Evolutionary conservation across 2,113 vertebrate species (phyloP), one percentile per base, ranked within the genome.

Genomic region (Camelus dromedarius): DNA sequence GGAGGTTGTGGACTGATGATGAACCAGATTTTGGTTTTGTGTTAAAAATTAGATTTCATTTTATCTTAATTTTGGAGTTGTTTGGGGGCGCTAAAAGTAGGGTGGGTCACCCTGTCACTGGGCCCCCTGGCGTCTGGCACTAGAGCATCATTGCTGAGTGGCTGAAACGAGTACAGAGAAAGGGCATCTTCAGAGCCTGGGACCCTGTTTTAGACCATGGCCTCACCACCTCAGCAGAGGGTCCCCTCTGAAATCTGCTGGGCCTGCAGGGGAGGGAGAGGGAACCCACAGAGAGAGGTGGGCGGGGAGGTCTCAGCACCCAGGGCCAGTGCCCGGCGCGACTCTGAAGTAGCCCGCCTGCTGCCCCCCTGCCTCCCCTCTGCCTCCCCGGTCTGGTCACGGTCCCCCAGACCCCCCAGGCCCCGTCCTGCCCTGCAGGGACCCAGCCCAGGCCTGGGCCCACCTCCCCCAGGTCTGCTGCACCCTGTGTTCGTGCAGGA

Each of bases 61-160:
- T 82, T 52, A 16, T 35, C 83, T 80, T 72, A n/a, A 26, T 20
- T 80, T 32, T 64, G 24, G 11, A 93, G 66, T 72, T 64, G 14
- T 48, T 35, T 66, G 4, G 14, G 42, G 11, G 1, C 2, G 1
- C 69, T 32, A 14, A 38, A 58, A 38, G 38, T 42, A 5, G 38
- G 38, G 38, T 42, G 38, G 38, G 38, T 42, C 38, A 42, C 38
- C 38, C 38, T 42, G 38, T 42, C 38, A 42, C 19, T 30, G 54
- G 19, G 18, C 20, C 35, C 10, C 2, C 8, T 0, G 3, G 24
- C 6, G 13, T 48, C 13, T 0, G 0, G 52, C 22, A 14, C 5
- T 30, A 42, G 38, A 42, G 38, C 38, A 42, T 28, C 58, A 8
- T 67, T 46, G 32, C 32, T 56, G 42, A 48, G 35, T 5, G 38